Evolutionary conservation across 2,888 invertebrate species (phyloP), one percentile per base, ranked within the genome.

Genomic region (Aricia artaxerxes): DNA sequence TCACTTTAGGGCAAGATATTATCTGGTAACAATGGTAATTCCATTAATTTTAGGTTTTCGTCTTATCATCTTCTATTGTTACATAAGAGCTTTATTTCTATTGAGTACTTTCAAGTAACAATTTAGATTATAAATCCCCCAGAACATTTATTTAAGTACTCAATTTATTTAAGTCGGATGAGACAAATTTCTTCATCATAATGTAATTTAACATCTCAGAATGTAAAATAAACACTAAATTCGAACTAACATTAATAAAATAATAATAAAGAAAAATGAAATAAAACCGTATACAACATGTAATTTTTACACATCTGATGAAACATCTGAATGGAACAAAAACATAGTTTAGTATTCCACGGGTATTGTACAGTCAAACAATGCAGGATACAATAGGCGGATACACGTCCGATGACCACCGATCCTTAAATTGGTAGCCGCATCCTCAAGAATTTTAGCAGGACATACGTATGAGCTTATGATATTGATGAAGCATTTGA

Each of bases 311-410:
- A 35, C 35, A 16, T 3, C 57, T 24, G 61, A 61, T 24, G 2
- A 5, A 24, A n/a, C 31, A 35, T 35, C 11, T 69, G 35, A 16
- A 69, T 69, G 69, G 4, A 69, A 69, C 13, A 69, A 69, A 69
- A 69, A 38, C 13, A 69, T 35, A 69, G 35, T 13, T 69, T 69
- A 69, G 35, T 69, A 69, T 69, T 69, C 82, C 82, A 89, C 89
- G 87, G 87, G 86, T 86, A 87, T 88, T 87, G 84, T 83, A 85
- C 85, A 85, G 84, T 85, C 83, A 83, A 83, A 85, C 87, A 84
- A 83, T 91, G 90, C 87, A 92, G 92, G 93, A 92, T 88, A 88
- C 88, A 85, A 89, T 88, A 83, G 83, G 83, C 83, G 92, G 92
- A 92, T 90, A 91, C 87, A 87, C 86, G 85, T 85, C 86, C 86